A percentile compares a stretch with the other conserved stretches of the same genome.
Evolutionary conservation across 2,888 invertebrate genomes (phyloP).

Genomic region (Trilocha varians): DNA sequence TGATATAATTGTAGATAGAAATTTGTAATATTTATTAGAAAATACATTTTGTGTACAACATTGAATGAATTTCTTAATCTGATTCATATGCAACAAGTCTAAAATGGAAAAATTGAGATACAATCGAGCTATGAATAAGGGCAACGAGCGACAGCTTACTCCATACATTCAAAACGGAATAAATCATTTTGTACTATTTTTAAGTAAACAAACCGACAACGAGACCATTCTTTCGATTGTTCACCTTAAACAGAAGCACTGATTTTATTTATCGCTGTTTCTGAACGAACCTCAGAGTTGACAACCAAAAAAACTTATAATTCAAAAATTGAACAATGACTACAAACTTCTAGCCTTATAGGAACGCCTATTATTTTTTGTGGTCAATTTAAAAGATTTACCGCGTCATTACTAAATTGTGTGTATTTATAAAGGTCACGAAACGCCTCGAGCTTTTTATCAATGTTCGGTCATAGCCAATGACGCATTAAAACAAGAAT

Average conservation of each 20-base stretch:
- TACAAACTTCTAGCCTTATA: neutral
- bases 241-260: conserved; percentile 13
- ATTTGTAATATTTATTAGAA: too few species aligned
- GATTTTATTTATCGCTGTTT: conserved; percentile 3
- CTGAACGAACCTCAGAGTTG: neutral
- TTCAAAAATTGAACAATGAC: neutral
- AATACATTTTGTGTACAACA: too few species aligned
- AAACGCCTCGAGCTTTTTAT: neutral
- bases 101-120: neutral
- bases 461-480: neutral
- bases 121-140: neutral
- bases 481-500: neutral
- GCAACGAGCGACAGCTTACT: neutral
- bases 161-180: neutral
- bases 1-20: too few species aligned
- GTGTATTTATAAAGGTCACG: neutral
- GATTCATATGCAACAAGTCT: neutral
- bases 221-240: conserved; percentile 38
- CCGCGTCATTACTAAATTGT: conserved; percentile 15
- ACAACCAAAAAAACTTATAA: neutral
- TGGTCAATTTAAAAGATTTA: conserved; percentile 16
- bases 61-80: too few species aligned
- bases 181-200: conserved; percentile 30
- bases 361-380: neutral
- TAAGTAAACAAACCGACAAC: conserved; percentile 22